These are phyloP conservation scores for Neogobius melanostomus DNA, from an alignment of 2,113 vertebrate species.

Conservation along the genomic window DNA sequence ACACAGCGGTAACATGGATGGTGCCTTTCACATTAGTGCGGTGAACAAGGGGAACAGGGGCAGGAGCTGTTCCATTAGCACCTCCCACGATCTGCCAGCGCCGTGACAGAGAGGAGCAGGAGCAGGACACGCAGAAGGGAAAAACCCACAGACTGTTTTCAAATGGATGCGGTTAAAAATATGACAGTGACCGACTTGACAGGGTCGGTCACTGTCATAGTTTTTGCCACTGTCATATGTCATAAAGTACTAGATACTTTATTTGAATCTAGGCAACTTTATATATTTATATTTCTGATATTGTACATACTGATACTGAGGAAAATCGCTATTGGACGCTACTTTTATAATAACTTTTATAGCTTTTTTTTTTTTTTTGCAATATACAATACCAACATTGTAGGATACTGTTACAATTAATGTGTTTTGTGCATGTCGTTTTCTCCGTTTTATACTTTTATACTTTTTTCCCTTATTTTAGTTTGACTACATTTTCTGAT, in stretches of 20 bases:
- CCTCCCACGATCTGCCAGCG: conserved; percentile 96
- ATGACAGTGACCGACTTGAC: conserved; percentile 75
- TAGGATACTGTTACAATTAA: no score
- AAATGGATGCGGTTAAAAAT: conserved; percentile 87
- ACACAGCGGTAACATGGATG: conserved; percentile 66
- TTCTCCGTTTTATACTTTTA: no score
- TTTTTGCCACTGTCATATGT: no score
- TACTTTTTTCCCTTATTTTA: neutral
- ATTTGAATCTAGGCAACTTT: no score
- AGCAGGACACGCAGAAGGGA: conserved; percentile 24
- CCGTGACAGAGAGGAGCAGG: conserved; percentile 49
- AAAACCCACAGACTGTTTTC: conserved; percentile 48
- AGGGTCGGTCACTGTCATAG: no score
- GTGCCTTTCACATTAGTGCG: conserved; percentile 87
- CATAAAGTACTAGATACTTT: no score
- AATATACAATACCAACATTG: no score
- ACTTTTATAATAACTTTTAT: no score
- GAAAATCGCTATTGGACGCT: no score
- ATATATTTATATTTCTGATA: no score
- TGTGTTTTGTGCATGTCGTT: neutral
- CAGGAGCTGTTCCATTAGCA: conserved; percentile 98
- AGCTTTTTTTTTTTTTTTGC: no score
- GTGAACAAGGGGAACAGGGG: conserved; percentile 84
- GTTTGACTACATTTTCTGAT: conserved; percentile 4
- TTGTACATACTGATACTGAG: no score